Evolutionary conservation across 2,888 invertebrate species (phyloP), one percentile per base, ranked within the genome.

Genomic region (Hedya salicella): DNA sequence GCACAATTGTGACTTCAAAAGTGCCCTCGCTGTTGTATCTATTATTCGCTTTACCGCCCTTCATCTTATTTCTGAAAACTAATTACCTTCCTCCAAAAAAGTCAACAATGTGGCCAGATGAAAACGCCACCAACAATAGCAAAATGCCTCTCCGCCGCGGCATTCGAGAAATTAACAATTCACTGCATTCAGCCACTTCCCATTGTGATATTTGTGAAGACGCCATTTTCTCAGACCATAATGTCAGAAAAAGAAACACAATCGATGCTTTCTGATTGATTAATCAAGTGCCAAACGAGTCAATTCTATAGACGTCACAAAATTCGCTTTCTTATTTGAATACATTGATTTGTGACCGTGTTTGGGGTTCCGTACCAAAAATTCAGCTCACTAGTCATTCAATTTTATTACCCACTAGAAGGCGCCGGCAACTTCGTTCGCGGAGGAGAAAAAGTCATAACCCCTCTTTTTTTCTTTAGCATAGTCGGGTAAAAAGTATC

Each of bases 161-260:
- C 30, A 44, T 64, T 64, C 64, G 57, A 64, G 54, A 64, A 64
- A 64, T 64, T 57, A 57, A 57, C 50, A 64, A 57, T 64, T 40
- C 50, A 36, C 11, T 64, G 57, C 64, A 57, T 64, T 64, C 63
- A 57, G 42, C 21, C 50, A 57, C 62, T 64, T 49, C 49, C 49
- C 36, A 64, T 64, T 64, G 50, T 64, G 40, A 17, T 6, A 49
- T 40, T 49, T 49, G 42, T 42, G 40, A 50, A 42, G 40, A 30
- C 49, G 44, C 44, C 40, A 16, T 32, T 62, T 49, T 21, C 19
- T 49, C 14, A 56, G 25, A 16, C 19, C 54, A 17, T 6, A 49
- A 49, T 49, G 30, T 40, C 4, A 14, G 25, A 39, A 53, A 61
- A 46, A 39, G 14, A 21, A 52, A 16, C 44, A 44, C 36, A 40